Evolutionary conservation across 2,888 invertebrate genomes (phyloP).

Genomic region (Eumacrocentrus americanus): DNA sequence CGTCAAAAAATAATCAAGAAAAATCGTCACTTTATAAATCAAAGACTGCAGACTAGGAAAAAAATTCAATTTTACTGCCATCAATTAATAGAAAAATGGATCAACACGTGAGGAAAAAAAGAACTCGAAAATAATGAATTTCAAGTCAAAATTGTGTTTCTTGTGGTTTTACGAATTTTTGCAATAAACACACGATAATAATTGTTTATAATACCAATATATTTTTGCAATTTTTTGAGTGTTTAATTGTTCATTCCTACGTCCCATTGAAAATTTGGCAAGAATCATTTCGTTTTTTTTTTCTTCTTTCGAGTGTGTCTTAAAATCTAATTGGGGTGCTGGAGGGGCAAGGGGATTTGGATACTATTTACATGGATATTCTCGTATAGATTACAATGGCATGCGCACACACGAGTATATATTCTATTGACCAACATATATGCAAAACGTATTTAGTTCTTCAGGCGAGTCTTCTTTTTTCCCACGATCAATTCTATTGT

Average conservation of each 20-base stretch:
- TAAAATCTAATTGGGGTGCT: conserved; percentile 44
- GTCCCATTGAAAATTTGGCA: conserved; percentile 58
- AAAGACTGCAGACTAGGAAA: not conserved
- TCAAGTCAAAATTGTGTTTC: not conserved
- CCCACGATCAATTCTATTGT: not conserved
- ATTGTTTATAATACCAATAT: conserved; percentile 60
- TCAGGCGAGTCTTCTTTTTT: not conserved
- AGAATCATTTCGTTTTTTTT: conserved; percentile 51
- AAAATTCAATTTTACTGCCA: not conserved
- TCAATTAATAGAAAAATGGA: not conserved
- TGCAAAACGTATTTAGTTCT: not conserved
- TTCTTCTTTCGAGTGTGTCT: conserved; percentile 43
- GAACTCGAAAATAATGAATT: too few relatives aligned
- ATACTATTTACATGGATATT: conserved; percentile 53
- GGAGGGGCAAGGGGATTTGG: conserved; percentile 25
- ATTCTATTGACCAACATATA: conserved; percentile 1
- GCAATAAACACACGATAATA: conserved; percentile 31
- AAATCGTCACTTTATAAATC: conserved; percentile 42
- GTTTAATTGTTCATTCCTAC: conserved; percentile 51
- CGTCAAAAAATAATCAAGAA: conserved; percentile 49
- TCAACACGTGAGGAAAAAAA: not conserved
- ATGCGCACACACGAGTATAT: conserved; percentile 41
- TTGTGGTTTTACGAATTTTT: not conserved
- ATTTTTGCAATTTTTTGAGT: conserved; percentile 56
- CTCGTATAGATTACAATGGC: conserved; percentile 45